A percentile compares a stretch with the other conserved stretches of the same genome.
phyloP scores from a whole-genome alignment of 1,140 invertebrate species.

The Microvelia longipes region DNA sequence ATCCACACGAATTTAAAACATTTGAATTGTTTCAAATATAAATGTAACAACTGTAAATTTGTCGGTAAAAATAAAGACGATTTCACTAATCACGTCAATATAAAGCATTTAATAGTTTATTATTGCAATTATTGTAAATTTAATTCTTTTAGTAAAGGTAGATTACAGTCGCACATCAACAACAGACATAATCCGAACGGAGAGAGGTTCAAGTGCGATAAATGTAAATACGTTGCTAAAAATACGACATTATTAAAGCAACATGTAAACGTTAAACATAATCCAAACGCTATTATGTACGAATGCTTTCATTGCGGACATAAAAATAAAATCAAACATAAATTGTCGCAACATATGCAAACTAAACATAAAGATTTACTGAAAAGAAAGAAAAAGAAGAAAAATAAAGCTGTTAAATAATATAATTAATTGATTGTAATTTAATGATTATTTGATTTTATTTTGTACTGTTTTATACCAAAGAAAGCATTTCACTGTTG shows the following conservation, averaged over 20 bases:
- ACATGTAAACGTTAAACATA: neutral
- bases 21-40: neutral
- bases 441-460: too few species aligned
- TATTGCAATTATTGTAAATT: neutral
- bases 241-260: neutral
- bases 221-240: neutral
- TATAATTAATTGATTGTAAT: too few species aligned
- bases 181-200: neutral
- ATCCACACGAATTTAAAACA: neutral
- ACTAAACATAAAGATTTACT: neutral
- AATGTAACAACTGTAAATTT: neutral
- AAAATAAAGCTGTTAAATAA: too few species aligned
- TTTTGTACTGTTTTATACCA: too few species aligned
- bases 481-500: too few species aligned
- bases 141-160: neutral
- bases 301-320: neutral
- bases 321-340: neutral
- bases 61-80: neutral
- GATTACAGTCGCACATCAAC: neutral
- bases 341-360: neutral
- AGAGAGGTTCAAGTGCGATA: neutral
- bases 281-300: neutral
- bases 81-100: neutral
- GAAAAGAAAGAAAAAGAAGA: neutral
- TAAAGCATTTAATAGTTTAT: neutral